phyloP scores from a whole-genome alignment of 1,140 invertebrate species.

The Cylas formicarius region DNA sequence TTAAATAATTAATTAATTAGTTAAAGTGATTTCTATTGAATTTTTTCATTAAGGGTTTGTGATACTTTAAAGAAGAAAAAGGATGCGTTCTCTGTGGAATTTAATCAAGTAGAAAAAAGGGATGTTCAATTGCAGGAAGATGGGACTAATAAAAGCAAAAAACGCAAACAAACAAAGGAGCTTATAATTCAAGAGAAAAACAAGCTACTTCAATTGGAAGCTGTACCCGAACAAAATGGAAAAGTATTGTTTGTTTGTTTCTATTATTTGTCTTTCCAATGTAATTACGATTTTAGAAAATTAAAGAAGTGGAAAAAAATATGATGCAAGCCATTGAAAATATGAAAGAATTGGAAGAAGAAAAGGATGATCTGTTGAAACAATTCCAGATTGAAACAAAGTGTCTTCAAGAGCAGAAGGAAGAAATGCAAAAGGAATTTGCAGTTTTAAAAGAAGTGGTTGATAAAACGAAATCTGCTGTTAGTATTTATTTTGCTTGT shows the following conservation, averaged over 20 bases:
- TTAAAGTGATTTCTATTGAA: no score
- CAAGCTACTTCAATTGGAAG: slow-evolving; percentile 55
- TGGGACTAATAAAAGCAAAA: slow-evolving; percentile 55
- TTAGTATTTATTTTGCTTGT: slow-evolving; percentile 28
- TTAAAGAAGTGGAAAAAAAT: slow-evolving; percentile 60
- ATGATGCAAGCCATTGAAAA: slow-evolving; percentile 47
- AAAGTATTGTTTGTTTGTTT: slow-evolving; percentile 18
- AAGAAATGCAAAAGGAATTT: slow-evolving; percentile 57
- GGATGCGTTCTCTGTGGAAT: slow-evolving; percentile 50
- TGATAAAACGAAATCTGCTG: slow-evolving; percentile 64
- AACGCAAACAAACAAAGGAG: slow-evolving; percentile 56
- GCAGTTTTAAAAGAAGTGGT: slow-evolving; percentile 62
- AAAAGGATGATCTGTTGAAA: slow-evolving; percentile 50
- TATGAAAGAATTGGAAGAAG: slow-evolving; percentile 51
- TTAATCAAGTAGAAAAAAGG: slow-evolving; percentile 53
- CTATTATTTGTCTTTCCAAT: background rate
- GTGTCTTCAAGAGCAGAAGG: slow-evolving; percentile 58
- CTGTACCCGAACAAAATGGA: slow-evolving; percentile 43
- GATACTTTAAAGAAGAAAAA: slow-evolving; percentile 50
- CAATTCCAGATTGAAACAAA: slow-evolving; percentile 51
- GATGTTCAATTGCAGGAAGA: slow-evolving; percentile 57
- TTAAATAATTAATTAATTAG: no score
- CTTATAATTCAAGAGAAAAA: slow-evolving; percentile 51
- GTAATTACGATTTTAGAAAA: slow-evolving; percentile 43
- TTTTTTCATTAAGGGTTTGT: no score